These are phyloP conservation scores for Myotis myotis DNA, from an alignment of 2,797 vertebrate genomes.

Conservation along the genomic window DNA sequence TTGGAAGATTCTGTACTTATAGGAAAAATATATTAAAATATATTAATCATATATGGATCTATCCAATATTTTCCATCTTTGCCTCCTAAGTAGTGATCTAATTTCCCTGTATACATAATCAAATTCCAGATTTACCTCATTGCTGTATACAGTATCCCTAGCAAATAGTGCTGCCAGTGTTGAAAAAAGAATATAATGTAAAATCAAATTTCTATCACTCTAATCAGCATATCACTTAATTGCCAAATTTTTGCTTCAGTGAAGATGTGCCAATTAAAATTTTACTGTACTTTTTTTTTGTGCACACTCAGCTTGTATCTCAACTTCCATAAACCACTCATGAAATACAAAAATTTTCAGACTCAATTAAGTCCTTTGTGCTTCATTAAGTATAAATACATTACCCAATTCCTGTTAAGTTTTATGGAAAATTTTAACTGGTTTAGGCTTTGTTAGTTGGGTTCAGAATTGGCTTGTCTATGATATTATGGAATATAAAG, in stretches of 20 bases:
- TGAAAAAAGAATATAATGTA: neutral
- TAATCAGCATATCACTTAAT: constrained; percentile 68
- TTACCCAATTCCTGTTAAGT: constrained; percentile 66
- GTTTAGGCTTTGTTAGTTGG: constrained; percentile 57
- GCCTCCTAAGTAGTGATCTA: neutral
- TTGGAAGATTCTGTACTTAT: neutral
- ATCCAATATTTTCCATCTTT: neutral
- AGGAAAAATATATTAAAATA: neutral
- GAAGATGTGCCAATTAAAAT: constrained; percentile 71
- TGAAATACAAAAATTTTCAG: constrained; percentile 74
- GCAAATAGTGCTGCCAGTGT: neutral
- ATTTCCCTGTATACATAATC: neutral
- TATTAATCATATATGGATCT: neutral
- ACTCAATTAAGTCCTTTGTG: constrained; percentile 76
- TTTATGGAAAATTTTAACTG: constrained; percentile 69
- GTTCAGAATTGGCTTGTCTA: constrained; percentile 33
- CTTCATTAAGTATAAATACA: constrained; percentile 77
- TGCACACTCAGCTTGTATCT: constrained; percentile 73
- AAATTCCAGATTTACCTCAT: too few species aligned
- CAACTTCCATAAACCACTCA: constrained; percentile 71
- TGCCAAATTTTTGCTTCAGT: constrained; percentile 73
- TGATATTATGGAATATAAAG: constrained; percentile 43
- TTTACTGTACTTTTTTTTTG: constrained; percentile 63
- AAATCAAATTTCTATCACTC: constrained; percentile 59
- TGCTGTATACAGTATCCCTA: neutral